Evolutionary conservation across 2,797 vertebrate species (phyloP).

Genomic region (Jordanella pulchra): DNA sequence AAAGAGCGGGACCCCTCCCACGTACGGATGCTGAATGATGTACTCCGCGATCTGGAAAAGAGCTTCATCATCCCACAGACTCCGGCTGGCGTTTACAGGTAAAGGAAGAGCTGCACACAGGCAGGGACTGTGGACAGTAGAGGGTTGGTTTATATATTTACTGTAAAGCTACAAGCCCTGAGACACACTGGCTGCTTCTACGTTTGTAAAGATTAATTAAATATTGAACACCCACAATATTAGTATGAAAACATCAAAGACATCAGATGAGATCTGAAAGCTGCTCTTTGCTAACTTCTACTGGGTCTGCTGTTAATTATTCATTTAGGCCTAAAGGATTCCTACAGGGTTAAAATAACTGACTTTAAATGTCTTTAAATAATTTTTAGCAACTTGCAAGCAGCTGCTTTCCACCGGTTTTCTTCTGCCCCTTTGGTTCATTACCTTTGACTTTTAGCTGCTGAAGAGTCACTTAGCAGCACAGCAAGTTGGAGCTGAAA

Average conservation of each 20-base stretch:
- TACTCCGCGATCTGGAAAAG: slow-evolving; percentile 90
- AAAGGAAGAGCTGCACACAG: slow-evolving; percentile 30
- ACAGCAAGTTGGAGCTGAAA: not conserved
- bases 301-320: not conserved
- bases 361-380: not conserved
- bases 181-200: not conserved
- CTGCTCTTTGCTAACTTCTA: not conserved
- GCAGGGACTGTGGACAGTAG: slow-evolving; percentile 3
- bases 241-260: not conserved
- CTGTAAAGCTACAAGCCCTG: not conserved
- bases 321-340: not conserved
- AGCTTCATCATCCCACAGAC: slow-evolving; percentile 82
- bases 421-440: not conserved
- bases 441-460: not conserved
- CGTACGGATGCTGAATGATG: slow-evolving; percentile 93
- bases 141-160: not conserved
- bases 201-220: not conserved
- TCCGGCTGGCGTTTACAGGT: slow-evolving; percentile 91
- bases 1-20: slow-evolving; percentile 85
- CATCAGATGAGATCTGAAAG: not conserved
- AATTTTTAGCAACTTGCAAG: not conserved
- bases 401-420: not conserved
- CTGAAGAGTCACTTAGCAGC: not conserved
- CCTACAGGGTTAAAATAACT: not conserved
- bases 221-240: not conserved